Percentiles rank a stretch among this genome's conserved stretches.
These are phyloP conservation scores for Cairina moschata DNA, from an alignment of 2,113 vertebrate genomes.

Conservation along the genomic window DNA sequence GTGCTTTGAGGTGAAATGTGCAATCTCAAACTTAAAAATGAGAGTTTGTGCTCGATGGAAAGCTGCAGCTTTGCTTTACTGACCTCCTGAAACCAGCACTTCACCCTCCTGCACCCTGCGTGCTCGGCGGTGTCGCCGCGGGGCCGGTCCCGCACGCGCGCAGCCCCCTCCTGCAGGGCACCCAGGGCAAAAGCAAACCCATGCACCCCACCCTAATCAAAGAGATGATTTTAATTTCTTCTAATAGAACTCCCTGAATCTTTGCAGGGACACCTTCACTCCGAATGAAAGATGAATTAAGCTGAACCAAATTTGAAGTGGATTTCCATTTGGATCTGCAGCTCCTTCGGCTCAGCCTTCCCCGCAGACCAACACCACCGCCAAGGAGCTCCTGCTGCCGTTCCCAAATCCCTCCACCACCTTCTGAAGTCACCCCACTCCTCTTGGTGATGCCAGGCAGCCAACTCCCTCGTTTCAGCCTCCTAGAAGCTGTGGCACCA, in stretches of 20 bases:
- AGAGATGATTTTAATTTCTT: not conserved
- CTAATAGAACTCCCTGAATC: not conserved
- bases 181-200: not conserved
- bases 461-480: rapidly evolving
- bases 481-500: not conserved
- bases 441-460: rapidly evolving
- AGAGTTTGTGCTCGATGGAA: rapidly evolving
- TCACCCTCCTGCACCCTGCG: rapidly evolving
- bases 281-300: not conserved
- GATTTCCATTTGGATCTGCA: not conserved
- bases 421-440: not conserved
- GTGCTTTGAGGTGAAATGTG: not conserved
- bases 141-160: too few species aligned
- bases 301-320: not conserved
- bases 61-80: rapidly evolving
- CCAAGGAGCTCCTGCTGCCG: too few species aligned
- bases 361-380: rapidly evolving
- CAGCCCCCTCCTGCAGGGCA: not conserved
- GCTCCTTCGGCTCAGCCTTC: not conserved
- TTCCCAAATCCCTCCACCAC: not conserved
- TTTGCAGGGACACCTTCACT: not conserved
- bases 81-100: rapidly evolving
- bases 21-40: not conserved
- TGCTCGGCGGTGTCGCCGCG: rapidly evolving
- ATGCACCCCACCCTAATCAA: not conserved